Conservation (phyloP, 2,888 invertebrate genomes). For the Lochmaea crataegi region DNA sequence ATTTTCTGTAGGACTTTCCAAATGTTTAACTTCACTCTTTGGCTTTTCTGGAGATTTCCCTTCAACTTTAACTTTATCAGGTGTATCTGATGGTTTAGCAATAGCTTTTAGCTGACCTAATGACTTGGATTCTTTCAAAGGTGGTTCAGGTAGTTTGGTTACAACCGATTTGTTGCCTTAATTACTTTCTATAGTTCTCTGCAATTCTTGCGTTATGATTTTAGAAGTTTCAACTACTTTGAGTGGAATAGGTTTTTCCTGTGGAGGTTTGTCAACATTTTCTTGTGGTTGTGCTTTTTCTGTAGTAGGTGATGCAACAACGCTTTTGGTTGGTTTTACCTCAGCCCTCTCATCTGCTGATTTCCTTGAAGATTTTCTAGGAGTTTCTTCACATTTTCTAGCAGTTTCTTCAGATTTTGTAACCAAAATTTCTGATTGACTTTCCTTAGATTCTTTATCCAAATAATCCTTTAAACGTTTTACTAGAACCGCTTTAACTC, state of each 20-base stretch:
- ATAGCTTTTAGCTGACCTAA: not conserved
- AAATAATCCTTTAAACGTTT: too few species aligned
- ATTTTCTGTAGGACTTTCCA: not conserved
- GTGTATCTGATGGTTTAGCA: not conserved
- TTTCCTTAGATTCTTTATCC: too few species aligned
- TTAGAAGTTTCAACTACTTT: not conserved
- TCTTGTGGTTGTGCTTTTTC: slow-evolving; percentile 11
- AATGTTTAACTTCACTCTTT: slow-evolving; percentile 19
- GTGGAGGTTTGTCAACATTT: not conserved
- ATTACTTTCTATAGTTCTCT: not conserved
- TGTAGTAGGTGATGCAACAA: not conserved
- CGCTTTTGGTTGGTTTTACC: slow-evolving; percentile 16
- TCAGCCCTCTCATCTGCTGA: too few species aligned
- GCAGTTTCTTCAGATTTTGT: too few species aligned
- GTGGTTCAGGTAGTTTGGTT: not conserved
- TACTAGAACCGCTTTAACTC: too few species aligned
- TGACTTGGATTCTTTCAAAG: not conserved
- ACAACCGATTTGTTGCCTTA: not conserved
- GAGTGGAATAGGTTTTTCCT: not conserved
- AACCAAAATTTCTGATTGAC: too few species aligned
- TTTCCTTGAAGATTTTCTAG: too few species aligned
- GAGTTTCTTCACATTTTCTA: too few species aligned
- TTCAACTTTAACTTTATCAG: slow-evolving; percentile 1
- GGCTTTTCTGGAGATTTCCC: slow-evolving; percentile 13
- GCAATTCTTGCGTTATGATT: not conserved